Conservation (phyloP, 2,113 vertebrate species). For the Melanerpes aurifrons region DNA sequence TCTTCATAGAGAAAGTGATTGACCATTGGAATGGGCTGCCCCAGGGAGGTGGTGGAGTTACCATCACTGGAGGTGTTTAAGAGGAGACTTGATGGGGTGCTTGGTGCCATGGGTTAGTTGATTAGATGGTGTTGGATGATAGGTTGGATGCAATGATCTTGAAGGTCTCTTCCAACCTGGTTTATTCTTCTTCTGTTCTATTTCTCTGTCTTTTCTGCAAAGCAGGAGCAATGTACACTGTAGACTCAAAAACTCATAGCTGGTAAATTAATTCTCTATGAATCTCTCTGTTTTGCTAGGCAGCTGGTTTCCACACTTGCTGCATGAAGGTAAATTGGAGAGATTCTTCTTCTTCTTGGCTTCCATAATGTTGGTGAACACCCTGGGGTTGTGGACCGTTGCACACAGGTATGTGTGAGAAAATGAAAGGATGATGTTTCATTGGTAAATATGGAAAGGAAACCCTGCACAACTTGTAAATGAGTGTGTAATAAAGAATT, state of each 20-base stretch:
- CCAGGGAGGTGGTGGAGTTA: too few relatives aligned
- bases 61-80: too few relatives aligned
- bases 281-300: constrained; percentile 79
- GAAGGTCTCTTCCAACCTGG: too few relatives aligned
- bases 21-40: too few relatives aligned
- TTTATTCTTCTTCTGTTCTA: neutral
- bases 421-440: neutral
- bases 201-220: neutral
- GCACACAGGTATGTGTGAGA: constrained; percentile 83
- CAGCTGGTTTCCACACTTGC: constrained; percentile 87
- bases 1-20: too few relatives aligned
- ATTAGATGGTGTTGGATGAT: too few relatives aligned
- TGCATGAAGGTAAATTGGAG: constrained; percentile 89
- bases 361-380: constrained; percentile 83
- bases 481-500: neutral
- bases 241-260: neutral
- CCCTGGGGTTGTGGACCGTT: constrained; percentile 84
- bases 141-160: too few relatives aligned
- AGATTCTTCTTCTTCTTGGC: constrained; percentile 91
- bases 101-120: too few relatives aligned
- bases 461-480: neutral
- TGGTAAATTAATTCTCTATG: constrained; percentile 19
- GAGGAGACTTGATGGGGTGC: too few relatives aligned
- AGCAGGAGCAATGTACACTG: neutral
- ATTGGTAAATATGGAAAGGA: neutral